Percentiles rank a stretch among this genome's conserved stretches.
phyloP scores from a whole-genome alignment of 2,797 vertebrate genomes.

The Catostomus latipinnis region DNA sequence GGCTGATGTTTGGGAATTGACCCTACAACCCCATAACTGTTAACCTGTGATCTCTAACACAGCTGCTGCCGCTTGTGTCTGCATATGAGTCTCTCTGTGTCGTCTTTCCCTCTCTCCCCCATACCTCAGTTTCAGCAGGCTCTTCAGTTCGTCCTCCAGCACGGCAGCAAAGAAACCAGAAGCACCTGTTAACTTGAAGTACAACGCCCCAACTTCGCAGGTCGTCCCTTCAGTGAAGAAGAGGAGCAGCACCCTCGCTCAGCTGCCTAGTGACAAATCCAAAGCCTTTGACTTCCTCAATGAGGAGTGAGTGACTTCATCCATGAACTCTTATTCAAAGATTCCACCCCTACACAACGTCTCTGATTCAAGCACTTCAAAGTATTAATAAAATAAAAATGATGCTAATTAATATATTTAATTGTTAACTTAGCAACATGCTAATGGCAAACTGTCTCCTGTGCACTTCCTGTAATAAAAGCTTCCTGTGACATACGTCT shows the following conservation, averaged over 20 bases:
- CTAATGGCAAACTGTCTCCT: no score
- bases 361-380: no score
- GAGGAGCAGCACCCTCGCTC: slow-evolving; percentile 94
- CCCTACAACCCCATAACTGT: slow-evolving; percentile 53
- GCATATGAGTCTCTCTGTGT: slow-evolving; percentile 72
- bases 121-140: slow-evolving; percentile 91
- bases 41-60: slow-evolving; percentile 64
- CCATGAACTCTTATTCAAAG: neutral
- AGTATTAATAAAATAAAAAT: no score
- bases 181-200: slow-evolving; percentile 94
- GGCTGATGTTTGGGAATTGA: slow-evolving; percentile 55
- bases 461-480: no score
- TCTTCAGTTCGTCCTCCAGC: slow-evolving; percentile 92
- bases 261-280: slow-evolving; percentile 95
- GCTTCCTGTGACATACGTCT: no score
- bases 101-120: slow-evolving; percentile 54
- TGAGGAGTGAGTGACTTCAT: slow-evolving; percentile 89
- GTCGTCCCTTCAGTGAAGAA: slow-evolving; percentile 95
- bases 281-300: slow-evolving; percentile 98
- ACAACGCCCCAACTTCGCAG: slow-evolving; percentile 95
- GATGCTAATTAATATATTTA: no score
- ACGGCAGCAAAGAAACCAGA: slow-evolving; percentile 90
- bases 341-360: neutral
- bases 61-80: slow-evolving; percentile 74
- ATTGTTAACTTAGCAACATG: no score